Evolutionary conservation across 1,140 invertebrate species (phyloP).

Genomic region (Neodiprion virginianus): DNA sequence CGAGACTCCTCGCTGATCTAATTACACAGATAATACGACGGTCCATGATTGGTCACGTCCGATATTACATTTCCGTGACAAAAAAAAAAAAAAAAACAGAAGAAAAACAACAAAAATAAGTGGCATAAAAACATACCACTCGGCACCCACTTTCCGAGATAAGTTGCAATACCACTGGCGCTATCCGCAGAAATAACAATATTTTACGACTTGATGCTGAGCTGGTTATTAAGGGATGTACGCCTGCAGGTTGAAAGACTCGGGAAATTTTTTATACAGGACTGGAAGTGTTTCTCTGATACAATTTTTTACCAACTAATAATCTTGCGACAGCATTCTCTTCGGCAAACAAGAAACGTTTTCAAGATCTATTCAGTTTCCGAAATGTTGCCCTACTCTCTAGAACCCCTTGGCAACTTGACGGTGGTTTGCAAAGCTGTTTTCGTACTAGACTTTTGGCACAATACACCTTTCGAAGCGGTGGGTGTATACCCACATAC

Average conservation of each 20-base stretch:
- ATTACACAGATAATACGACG: not conserved
- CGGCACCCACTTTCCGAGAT: too few relatives aligned
- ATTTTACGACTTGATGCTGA: too few relatives aligned
- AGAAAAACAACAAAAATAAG: not conserved
- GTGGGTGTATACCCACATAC: slow-evolving; percentile 23
- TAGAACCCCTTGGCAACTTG: not conserved
- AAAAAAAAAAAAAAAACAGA: not conserved
- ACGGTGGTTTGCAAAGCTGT: slow-evolving; percentile 43
- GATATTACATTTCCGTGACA: not conserved
- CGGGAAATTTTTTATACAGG: too few relatives aligned
- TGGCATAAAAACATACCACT: not conserved
- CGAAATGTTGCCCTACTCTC: too few relatives aligned
- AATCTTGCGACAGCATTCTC: slow-evolving; percentile 16
- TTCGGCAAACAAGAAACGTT: not conserved
- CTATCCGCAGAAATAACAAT: too few relatives aligned
- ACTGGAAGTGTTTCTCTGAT: too few relatives aligned
- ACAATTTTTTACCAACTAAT: not conserved
- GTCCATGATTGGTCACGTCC: not conserved
- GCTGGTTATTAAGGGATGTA: too few relatives aligned
- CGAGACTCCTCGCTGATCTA: not conserved
- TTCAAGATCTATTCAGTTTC: too few relatives aligned
- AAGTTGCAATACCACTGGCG: too few relatives aligned
- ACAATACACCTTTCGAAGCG: slow-evolving; percentile 43
- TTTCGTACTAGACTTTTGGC: slow-evolving; percentile 44
- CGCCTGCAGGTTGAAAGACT: too few relatives aligned